These are phyloP conservation scores for Botrylloides violaceus DNA, from an alignment of 23 tunicate species.

Conservation along the genomic window DNA sequence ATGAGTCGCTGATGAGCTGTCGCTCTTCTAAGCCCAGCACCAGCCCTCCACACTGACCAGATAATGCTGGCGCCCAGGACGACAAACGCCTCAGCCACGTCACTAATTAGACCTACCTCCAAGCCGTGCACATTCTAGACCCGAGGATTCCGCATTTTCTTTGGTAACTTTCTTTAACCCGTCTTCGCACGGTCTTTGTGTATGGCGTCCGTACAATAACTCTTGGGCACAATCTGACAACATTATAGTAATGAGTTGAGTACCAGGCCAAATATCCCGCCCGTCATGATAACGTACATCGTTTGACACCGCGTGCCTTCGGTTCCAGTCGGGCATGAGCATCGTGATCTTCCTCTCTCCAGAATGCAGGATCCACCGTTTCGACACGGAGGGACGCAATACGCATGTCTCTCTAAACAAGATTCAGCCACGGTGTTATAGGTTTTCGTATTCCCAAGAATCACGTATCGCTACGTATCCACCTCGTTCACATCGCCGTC, in stretches of 20 bases:
- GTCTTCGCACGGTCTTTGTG: slow-evolving; percentile 30
- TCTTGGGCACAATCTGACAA: slow-evolving; percentile 44
- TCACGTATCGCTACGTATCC: no score
- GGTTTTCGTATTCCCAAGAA: no score
- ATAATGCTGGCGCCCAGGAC: no score
- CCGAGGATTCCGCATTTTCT: slow-evolving; percentile 38
- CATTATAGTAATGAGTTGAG: background rate
- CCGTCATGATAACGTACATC: slow-evolving; percentile 22
- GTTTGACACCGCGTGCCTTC: slow-evolving; percentile 60
- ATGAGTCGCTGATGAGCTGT: no score
- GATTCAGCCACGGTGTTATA: no score
- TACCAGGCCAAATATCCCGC: background rate
- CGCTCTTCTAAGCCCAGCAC: no score
- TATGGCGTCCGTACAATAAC: slow-evolving; percentile 42
- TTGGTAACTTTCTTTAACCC: slow-evolving; percentile 51
- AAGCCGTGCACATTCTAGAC: slow-evolving; percentile 36
- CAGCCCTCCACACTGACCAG: no score
- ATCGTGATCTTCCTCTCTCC: slow-evolving; percentile 23
- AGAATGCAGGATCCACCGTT: slow-evolving; percentile 61
- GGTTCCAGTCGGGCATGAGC: slow-evolving; percentile 67
- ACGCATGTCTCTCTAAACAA: slow-evolving; percentile 35
- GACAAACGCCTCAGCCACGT: no score
- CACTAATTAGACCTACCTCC: slow-evolving; percentile 78
- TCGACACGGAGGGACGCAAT: slow-evolving; percentile 38
- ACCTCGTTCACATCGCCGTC: slow-evolving; percentile 46